phyloP scores from a whole-genome alignment of 2,797 vertebrate species.

The Capromys pilorides region DNA sequence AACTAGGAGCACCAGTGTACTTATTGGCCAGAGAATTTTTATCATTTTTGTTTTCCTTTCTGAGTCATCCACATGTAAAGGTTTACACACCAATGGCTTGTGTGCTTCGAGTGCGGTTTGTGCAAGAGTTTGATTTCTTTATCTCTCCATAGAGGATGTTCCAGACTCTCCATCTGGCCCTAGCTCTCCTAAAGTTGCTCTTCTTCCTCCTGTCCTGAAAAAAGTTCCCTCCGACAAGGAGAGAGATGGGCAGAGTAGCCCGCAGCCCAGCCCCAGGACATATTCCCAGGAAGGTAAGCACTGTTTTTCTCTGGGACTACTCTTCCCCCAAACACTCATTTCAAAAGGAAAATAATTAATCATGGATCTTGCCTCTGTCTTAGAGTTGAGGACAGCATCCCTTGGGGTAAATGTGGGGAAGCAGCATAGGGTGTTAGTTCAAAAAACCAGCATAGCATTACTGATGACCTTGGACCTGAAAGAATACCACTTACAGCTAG shows the following conservation, averaged over 20 bases:
- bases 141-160: slow-evolving; percentile 88
- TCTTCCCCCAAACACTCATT: neutral
- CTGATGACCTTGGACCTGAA: neutral
- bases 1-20: neutral
- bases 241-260: slow-evolving; percentile 89
- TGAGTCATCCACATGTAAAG: neutral
- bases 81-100: neutral
- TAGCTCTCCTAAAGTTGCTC: slow-evolving; percentile 87
- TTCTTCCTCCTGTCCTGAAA: slow-evolving; percentile 89
- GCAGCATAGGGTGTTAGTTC: neutral
- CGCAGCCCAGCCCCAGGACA: slow-evolving; percentile 86
- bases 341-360: neutral
- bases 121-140: neutral
- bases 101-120: neutral
- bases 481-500: neutral
- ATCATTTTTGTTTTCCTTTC: neutral
- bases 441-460: neutral
- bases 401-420: neutral
- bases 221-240: slow-evolving; percentile 92
- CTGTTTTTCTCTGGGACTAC: neutral
- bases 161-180: slow-evolving; percentile 89
- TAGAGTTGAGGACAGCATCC: neutral
- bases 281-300: slow-evolving; percentile 93
- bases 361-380: neutral
- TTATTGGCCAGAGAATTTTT: neutral